phyloP scores from a whole-genome alignment of 2,113 vertebrate genomes.

The Anoplopoma fimbria region DNA sequence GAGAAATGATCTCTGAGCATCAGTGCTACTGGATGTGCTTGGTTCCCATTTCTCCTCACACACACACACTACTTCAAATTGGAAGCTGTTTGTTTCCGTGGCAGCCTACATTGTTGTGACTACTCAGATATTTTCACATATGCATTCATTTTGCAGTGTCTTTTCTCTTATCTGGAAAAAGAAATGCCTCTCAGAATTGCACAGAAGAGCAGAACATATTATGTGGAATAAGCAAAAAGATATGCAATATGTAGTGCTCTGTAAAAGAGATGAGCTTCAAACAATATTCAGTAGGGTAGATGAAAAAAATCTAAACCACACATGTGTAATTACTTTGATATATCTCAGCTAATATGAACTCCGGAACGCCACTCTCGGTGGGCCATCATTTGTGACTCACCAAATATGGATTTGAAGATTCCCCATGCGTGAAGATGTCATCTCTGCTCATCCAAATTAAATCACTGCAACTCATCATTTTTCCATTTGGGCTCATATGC shows the following conservation, averaged over 20 bases:
- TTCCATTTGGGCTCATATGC: constrained; percentile 51
- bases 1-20: constrained; percentile 66
- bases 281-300: constrained; percentile 39
- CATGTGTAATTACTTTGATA: constrained; percentile 44
- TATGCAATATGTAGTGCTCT: constrained; percentile 16
- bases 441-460: constrained; percentile 67
- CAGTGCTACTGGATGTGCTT: constrained; percentile 47
- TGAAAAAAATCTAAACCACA: constrained; percentile 38
- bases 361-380: constrained; percentile 33
- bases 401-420: constrained; percentile 62
- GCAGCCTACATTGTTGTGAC: constrained; percentile 48
- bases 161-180: constrained; percentile 48
- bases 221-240: constrained; percentile 33
- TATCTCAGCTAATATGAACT: constrained; percentile 45
- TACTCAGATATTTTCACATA: constrained; percentile 59
- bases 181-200: constrained; percentile 8
- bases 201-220: constrained; percentile 32
- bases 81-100: constrained; percentile 56
- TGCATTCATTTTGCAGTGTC: constrained; percentile 34
- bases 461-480: constrained; percentile 66
- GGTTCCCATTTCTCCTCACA: constrained; percentile 45
- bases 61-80: constrained; percentile 28
- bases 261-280: constrained; percentile 18
- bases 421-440: constrained; percentile 62
- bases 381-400: constrained; percentile 52